Percentiles rank a stretch among this genome's conserved stretches.
These are phyloP conservation scores for Tupaia tana DNA, from an alignment of 2,113 vertebrate species.

Conservation along the genomic window DNA sequence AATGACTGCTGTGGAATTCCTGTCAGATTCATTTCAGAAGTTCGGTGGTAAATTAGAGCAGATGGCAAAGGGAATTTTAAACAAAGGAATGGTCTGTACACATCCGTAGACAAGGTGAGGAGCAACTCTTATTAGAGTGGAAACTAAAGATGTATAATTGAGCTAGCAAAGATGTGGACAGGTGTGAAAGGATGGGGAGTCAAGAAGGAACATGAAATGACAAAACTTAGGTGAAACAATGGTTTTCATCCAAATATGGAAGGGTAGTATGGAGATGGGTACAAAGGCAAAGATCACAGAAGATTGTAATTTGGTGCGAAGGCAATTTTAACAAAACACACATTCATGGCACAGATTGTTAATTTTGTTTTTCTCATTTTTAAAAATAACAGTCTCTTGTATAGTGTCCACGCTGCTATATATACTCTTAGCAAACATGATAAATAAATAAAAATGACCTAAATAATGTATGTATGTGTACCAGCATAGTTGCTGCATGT, in stretches of 20 bases:
- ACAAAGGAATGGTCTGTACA: not conserved
- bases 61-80: not conserved
- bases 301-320: not conserved
- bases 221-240: not conserved
- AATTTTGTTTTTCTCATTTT: constrained; percentile 31
- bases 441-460: constrained; percentile 67
- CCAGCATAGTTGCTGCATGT: not conserved
- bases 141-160: accelerated
- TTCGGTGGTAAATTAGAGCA: not conserved
- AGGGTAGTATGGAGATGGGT: too few species aligned
- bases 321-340: not conserved
- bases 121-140: not conserved
- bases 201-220: not conserved
- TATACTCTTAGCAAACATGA: constrained; percentile 4
- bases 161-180: not conserved
- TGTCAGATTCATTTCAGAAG: not conserved
- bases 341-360: not conserved
- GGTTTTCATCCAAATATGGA: not conserved
- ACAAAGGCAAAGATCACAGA: not conserved
- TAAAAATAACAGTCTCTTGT: not conserved
- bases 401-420: not conserved
- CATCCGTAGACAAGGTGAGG: not conserved
- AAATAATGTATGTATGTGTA: constrained; percentile 59
- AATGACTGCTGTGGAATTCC: not conserved
- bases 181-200: too few species aligned